These are phyloP conservation scores for Himalopsyche tibetana DNA, from an alignment of 2,888 invertebrate genomes.

Conservation along the genomic window DNA sequence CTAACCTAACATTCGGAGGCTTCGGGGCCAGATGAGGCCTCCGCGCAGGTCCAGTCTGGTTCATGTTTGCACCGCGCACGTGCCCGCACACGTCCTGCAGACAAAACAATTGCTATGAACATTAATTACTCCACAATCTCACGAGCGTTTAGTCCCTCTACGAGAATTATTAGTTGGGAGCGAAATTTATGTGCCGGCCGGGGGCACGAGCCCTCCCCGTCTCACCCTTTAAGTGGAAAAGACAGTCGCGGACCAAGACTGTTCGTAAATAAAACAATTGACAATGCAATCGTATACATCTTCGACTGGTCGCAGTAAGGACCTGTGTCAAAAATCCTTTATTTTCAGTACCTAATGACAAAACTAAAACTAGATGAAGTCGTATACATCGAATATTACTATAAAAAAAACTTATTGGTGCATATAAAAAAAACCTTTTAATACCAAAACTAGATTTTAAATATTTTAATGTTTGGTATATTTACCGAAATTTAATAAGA, in stretches of 20 bases:
- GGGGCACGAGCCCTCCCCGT: constrained; percentile 63
- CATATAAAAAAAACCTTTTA: too few species aligned
- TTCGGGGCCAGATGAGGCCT: constrained; percentile 31
- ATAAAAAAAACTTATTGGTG: too few species aligned
- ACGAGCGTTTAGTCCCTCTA: constrained; percentile 64
- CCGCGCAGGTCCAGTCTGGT: constrained; percentile 15
- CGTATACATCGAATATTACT: too few species aligned
- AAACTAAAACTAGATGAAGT: too few species aligned
- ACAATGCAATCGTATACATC: too few species aligned
- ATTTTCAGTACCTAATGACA: too few species aligned
- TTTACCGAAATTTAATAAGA: too few species aligned
- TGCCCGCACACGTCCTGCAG: constrained; percentile 50
- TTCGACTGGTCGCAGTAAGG: too few species aligned
- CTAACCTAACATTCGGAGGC: constrained; percentile 42
- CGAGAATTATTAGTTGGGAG: constrained; percentile 71
- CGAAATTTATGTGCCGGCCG: constrained; percentile 72
- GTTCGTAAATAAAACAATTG: background rate
- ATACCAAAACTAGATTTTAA: too few species aligned
- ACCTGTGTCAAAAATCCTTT: too few species aligned
- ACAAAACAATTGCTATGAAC: constrained; percentile 65
- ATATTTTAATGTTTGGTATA: too few species aligned
- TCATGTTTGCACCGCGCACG: background rate
- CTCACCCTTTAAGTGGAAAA: constrained; percentile 25
- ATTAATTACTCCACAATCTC: constrained; percentile 66
- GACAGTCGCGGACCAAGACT: background rate